These are phyloP conservation scores for Hyposoter didymator DNA, from an alignment of 2,888 invertebrate species.

Conservation along the genomic window DNA sequence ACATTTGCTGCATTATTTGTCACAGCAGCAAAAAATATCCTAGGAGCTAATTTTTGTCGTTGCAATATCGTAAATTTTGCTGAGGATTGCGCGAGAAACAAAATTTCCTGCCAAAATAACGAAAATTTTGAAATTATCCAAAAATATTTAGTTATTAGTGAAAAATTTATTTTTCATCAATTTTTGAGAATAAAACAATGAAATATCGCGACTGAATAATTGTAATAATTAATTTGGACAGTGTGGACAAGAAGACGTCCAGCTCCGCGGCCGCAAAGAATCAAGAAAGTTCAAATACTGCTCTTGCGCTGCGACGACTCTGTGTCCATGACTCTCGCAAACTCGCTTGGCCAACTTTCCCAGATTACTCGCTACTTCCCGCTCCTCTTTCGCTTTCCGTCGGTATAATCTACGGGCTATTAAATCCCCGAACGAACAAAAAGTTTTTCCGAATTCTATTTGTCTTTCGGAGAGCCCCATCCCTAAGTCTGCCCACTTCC, in stretches of 20 bases:
- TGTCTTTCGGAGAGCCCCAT: conserved; percentile 76
- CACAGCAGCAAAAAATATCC: no score
- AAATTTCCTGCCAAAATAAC: no score
- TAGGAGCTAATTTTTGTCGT: no score
- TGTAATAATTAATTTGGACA: not conserved
- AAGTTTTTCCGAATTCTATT: conserved; percentile 82
- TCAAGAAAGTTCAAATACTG: not conserved
- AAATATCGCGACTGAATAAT: no score
- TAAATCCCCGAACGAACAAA: conserved; percentile 79
- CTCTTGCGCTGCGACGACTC: not conserved
- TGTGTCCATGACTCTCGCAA: not conserved
- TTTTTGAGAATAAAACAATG: no score
- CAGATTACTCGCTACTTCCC: conserved; percentile 46
- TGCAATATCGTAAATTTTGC: no score
- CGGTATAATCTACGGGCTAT: conserved; percentile 75
- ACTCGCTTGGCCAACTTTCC: conserved; percentile 37
- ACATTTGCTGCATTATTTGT: no score
- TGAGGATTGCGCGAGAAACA: no score
- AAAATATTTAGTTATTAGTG: no score
- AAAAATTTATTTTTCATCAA: no score
- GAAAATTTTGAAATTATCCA: no score
- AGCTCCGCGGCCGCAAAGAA: not conserved
- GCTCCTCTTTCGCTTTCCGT: conserved; percentile 2
- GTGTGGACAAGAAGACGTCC: not conserved
- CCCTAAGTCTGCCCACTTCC: conserved; percentile 68